Percentiles rank a stretch among this genome's conserved stretches.
phyloP scores from a whole-genome alignment of 1,140 invertebrate species.

The Latrodectus geometricus region DNA sequence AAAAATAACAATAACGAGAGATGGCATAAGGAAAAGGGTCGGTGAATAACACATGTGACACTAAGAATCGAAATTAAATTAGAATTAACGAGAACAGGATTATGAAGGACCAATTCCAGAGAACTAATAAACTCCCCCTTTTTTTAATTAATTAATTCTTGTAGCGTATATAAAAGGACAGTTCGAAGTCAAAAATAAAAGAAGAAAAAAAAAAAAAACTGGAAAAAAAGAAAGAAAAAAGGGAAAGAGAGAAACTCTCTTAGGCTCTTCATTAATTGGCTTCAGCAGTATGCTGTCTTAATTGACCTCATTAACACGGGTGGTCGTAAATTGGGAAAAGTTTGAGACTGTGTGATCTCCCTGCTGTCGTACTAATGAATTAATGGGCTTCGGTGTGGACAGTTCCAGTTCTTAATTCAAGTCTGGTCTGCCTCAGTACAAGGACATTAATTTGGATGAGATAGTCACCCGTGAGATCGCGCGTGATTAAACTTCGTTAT shows the following conservation, averaged over 20 bases:
- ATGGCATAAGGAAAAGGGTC: neutral
- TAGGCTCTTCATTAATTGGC: conserved; percentile 47
- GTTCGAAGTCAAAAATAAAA: neutral
- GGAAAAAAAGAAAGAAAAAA: conserved; percentile 2
- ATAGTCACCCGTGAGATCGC: conserved; percentile 13
- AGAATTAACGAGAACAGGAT: conserved; percentile 56
- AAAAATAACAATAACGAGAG: neutral
- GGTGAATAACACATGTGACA: conserved; percentile 42
- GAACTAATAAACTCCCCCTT: conserved; percentile 52
- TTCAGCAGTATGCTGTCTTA: conserved; percentile 42
- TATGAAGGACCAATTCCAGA: conserved; percentile 55
- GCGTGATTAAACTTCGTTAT: neutral
- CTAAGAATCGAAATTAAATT: conserved; percentile 47
- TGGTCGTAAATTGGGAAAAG: conserved; percentile 54
- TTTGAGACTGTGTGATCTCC: conserved; percentile 10
- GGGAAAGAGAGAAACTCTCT: conserved; percentile 1
- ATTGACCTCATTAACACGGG: conserved; percentile 59
- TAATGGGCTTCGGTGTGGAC: conserved; percentile 36
- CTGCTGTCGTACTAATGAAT: conserved; percentile 53
- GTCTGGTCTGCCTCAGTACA: conserved; percentile 10
- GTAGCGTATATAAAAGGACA: conserved; percentile 9
- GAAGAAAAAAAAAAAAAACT: neutral
- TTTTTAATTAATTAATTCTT: conserved; percentile 58
- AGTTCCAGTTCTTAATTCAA: conserved; percentile 42
- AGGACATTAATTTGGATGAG: conserved; percentile 47